phyloP scores from a whole-genome alignment of 1,140 invertebrate genomes.

The Pogonus chalceus region DNA sequence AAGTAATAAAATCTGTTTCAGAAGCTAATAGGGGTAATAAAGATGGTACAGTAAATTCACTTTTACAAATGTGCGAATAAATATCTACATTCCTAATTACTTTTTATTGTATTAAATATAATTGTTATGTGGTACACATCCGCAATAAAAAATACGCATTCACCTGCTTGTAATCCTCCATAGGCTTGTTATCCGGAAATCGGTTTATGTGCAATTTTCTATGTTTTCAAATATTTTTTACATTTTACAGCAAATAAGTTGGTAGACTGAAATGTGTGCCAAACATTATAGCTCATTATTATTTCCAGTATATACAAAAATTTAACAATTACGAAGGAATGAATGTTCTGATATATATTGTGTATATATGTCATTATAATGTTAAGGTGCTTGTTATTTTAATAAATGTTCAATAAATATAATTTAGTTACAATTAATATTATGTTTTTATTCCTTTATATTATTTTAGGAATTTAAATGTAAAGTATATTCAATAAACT shows the following conservation, averaged over 20 bases:
- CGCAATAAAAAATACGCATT: not conserved
- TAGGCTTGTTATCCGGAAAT: no score
- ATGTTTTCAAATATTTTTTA: not conserved
- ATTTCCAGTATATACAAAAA: no score
- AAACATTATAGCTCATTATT: not conserved
- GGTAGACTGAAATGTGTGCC: constrained; percentile 6
- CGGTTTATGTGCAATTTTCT: no score
- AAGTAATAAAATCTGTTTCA: constrained; percentile 83
- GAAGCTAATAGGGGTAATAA: constrained; percentile 85
- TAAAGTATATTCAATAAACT: no score
- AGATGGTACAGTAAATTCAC: constrained; percentile 79
- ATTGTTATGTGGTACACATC: not conserved
- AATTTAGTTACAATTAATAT: no score
- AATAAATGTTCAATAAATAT: no score
- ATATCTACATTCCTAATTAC: not conserved
- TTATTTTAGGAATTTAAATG: no score
- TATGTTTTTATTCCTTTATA: no score
- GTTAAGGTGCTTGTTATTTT: no score
- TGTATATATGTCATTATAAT: no score
- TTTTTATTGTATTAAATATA: not conserved
- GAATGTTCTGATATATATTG: no score
- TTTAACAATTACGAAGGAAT: no score
- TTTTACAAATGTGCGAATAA: constrained; percentile 77
- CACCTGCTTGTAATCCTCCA: not conserved
- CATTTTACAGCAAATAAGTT: not conserved